Evolutionary conservation across 2,797 vertebrate genomes (phyloP), one percentile per base, ranked within the genome.

Genomic region (Streptopelia turtur): DNA sequence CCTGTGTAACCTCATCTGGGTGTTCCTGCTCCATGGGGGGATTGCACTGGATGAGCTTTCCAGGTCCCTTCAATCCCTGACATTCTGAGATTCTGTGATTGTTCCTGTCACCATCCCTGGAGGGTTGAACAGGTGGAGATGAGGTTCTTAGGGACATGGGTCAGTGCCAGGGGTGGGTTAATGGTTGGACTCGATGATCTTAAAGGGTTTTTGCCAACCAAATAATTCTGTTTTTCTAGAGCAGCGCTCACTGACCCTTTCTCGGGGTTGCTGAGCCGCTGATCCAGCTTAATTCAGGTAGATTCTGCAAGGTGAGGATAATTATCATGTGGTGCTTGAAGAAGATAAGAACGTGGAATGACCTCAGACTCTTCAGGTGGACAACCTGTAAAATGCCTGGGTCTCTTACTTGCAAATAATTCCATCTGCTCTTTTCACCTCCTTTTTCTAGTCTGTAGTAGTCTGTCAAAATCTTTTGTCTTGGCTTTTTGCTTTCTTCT

Each of bases 271-370:
- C 53, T 79, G 81, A 64, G 66, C 50, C 61, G 35, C 60, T 60
- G 53, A 6, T 82, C 47, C 30, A 2, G 52, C 27, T 35, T 47
- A 31, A 30, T 39, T 70, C 27, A 59, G 16, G 39, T 9, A 60
- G 60, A 45, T 6, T 31, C 55, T 63, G 30, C n/a, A 39, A 60
- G 27, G 9, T 69, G 82, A 74, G 64, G 43, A 16, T 77, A 47
- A 17, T 22, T 87, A 5, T 64, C 0, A 0, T 31, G 1, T 27
- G 10, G 45, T 41, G 16, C 43, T 66, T 56, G 79, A 35, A 56
- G 25, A 39, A 72, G 8, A 50, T 20, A 37, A n/a, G 39, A 28
- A 84, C 30, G 8, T 15, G 3, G 31, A 45, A 25, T 45, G 14
- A 53, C 16, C 45, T 50, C 14, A 85, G 24, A 33, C 68, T 56